Conservation (phyloP, 2,113 vertebrate genomes). For the Sebastes schlegelii region DNA sequence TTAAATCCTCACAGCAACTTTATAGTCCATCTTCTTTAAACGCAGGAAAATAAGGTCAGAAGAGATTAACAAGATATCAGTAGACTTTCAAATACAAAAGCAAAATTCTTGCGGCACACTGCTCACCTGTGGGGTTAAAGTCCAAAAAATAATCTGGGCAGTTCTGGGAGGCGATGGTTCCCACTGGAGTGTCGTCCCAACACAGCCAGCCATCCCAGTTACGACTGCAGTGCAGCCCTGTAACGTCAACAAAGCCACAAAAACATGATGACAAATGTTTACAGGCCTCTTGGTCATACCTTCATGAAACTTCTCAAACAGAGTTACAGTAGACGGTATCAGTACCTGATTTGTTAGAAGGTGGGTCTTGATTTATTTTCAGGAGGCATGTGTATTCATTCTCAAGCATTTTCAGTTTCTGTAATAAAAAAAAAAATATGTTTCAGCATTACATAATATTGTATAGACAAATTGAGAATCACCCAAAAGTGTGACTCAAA, state of each 20-base stretch:
- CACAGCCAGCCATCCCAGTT: constrained; percentile 74
- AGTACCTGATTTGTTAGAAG: constrained; percentile 61
- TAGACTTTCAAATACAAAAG: neutral
- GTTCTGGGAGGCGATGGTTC: constrained; percentile 53
- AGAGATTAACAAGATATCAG: neutral
- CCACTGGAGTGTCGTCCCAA: constrained; percentile 69
- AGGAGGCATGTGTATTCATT: constrained; percentile 61
- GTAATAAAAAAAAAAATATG: neutral
- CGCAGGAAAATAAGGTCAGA: neutral
- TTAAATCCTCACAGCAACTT: neutral
- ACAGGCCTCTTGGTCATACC: neutral
- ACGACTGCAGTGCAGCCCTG: constrained; percentile 59
- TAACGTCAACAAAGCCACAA: neutral
- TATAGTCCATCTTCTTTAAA: neutral
- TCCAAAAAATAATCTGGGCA: constrained; percentile 57
- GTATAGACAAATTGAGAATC: neutral
- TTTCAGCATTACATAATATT: neutral
- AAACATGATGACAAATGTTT: neutral
- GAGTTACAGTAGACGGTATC: too few relatives aligned
- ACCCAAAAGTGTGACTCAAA: neutral
- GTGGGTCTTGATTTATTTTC: constrained; percentile 61
- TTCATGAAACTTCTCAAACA: neutral
- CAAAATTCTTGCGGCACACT: neutral
- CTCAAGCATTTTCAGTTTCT: constrained; percentile 55
- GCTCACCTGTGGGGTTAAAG: constrained; percentile 52